Base-by-base conservation (phyloP, 2,113 vertebrate genomes). In the Neotragus pygmaeus region DNA sequence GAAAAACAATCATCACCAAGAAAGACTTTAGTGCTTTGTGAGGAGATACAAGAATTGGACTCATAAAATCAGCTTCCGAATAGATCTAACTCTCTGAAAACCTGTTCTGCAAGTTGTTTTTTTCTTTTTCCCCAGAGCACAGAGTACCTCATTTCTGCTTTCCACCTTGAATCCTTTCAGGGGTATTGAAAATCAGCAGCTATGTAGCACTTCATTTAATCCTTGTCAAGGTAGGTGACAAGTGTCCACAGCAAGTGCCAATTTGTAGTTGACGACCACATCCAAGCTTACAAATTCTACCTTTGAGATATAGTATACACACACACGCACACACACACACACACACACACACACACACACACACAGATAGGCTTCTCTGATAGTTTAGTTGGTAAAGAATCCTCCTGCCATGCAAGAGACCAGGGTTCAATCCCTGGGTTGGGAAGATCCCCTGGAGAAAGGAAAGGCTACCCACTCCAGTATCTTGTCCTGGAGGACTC, bases 311-410 rank as follows among this genome's bases (percentile, higher is more conserved):
- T 25, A n/a, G 16, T 36, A 36, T 10, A 21, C 4, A 43, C 1
- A 73, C 1, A n/a, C 7, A 66, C 4, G 4, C 17, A 66, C 2
- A 10, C 3, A n/a, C 0, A 16, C 13, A 33, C 6, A 16, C 60
- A 62, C 60, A 60, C 58, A 30, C 60, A 30, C 30, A 62, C 33
- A 66, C 3, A n/a, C 60, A 16, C 6, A 43, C 43, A 6, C 47
- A 49, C 47, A 49, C 49, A 49, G 14, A 66, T 0, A 19, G 17
- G 17, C 19, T 70, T 70, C n/a, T 12, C 64, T 23, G 64, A 70
- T 11, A 36, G 19, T 2, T 70, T 8, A 36, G 64, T 23, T 70
- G n/a, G 64, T 70, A 70, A 70, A 70, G 19, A 70, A 70, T 70
- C 64, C n/a, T 11, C 64, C 64, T 70, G 64, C 64, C 1, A 70